Base-by-base conservation (phyloP, 2,797 vertebrate genomes). In the Scarus forsteni region DNA sequence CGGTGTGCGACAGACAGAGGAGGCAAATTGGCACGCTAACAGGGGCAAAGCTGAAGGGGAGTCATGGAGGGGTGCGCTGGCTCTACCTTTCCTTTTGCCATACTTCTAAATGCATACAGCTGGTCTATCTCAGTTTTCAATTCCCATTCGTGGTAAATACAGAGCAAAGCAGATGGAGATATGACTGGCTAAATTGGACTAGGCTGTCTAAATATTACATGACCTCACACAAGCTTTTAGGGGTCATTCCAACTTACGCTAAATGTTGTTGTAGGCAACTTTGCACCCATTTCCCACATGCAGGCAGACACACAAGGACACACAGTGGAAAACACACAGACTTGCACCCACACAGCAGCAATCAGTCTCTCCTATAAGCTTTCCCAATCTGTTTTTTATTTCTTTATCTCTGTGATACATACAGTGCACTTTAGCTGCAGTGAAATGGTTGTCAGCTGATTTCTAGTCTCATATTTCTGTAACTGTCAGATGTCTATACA, bases 81-180 rank as follows among this genome's bases (percentile, higher is more conserved):
- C 73, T 60, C 70, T 75, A 72, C 75, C 69, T 81, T 79, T 59
- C 69, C 19, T 51, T 73, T 67, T 85, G 73, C 85, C 86, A 83
- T 81, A 70, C 71, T 77, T 90, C 74, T 91, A 92, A 93, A 91
- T 81, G 68, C 88, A 87, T 77, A 73, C 91, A 91, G 89, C 91
- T 91, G 88, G 81, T 58, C 84, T 67, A 83, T 81, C 84, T 90
- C 81, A 54, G 68, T 90, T 92, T 91, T 85, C 88, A 90, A 78
- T 87, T 86, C 83, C 83, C 79, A 78, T 89, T 88, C 53, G 77
- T 80, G 83, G 81, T 81, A 87, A 90, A 89, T 85, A 85, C 82
- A 71, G 53, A 68, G 81, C 49, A 61, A 85, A 86, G 70, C 89
- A 89, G 89, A 92, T 91, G 83, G 90, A 91, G 86, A 89, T 89